Percentiles rank a stretch among this genome's conserved stretches.
phyloP scores from a whole-genome alignment of 2,113 vertebrate species.

The Stegastes partitus region DNA sequence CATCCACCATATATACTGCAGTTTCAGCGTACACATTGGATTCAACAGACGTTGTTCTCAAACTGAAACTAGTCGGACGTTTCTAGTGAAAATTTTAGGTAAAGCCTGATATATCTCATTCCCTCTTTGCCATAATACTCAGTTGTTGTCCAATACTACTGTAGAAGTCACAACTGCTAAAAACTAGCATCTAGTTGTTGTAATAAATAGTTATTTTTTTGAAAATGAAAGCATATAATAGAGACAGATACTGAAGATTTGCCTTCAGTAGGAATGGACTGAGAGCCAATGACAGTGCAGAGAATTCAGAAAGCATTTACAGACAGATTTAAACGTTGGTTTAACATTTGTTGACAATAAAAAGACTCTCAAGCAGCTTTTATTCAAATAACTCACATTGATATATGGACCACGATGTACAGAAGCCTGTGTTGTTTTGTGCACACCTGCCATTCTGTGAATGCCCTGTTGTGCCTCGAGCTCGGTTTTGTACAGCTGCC shows the following conservation, averaged over 20 bases:
- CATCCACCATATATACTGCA: neutral
- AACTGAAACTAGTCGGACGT: neutral
- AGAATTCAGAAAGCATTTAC: no score
- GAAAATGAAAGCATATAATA: no score
- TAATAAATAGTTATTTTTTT: no score
- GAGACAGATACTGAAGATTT: neutral
- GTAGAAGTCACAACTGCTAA: neutral
- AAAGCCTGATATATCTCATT: neutral
- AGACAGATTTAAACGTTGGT: no score
- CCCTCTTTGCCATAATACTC: neutral
- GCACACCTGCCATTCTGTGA: neutral
- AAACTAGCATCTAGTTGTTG: no score
- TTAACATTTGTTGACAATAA: no score
- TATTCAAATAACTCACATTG: constrained; percentile 4
- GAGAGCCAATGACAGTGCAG: no score
- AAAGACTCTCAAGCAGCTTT: no score
- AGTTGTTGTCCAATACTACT: neutral
- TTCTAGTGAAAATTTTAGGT: neutral
- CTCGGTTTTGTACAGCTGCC: neutral
- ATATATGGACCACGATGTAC: constrained; percentile 53
- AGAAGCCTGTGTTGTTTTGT: neutral
- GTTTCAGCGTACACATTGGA: neutral
- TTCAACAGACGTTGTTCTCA: neutral
- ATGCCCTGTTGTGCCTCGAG: neutral
- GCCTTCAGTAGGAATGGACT: neutral